Percentiles rank a stretch among this genome's conserved stretches.
These are phyloP conservation scores for Phymastichus coffea DNA, from an alignment of 1,140 invertebrate species.

Conservation along the genomic window DNA sequence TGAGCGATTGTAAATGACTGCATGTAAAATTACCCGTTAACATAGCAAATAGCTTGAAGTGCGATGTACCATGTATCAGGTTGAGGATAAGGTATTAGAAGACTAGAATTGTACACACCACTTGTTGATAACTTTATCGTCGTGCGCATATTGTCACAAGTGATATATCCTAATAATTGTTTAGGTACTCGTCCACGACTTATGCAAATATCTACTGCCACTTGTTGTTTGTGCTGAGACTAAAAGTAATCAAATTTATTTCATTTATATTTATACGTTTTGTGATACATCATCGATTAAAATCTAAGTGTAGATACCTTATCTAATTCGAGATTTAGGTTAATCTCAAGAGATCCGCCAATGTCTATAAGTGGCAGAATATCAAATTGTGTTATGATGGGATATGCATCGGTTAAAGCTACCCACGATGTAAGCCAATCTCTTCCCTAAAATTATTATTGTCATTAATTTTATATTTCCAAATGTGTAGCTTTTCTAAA, in stretches of 20 bases:
- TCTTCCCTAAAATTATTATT: conserved; percentile 46
- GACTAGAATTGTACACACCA: conserved; percentile 38
- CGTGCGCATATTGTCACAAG: conserved; percentile 44
- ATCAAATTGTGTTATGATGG: conserved; percentile 56
- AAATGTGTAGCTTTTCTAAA: conserved; percentile 1
- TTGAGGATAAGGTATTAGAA: conserved; percentile 59
- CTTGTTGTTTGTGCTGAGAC: conserved; percentile 46
- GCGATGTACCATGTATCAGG: conserved; percentile 59
- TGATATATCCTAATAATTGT: conserved; percentile 39
- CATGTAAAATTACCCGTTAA: conserved; percentile 45
- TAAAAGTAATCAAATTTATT: conserved; percentile 32
- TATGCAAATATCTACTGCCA: conserved; percentile 50
- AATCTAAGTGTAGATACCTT: conserved; percentile 39
- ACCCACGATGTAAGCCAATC: conserved; percentile 59
- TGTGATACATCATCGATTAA: no score
- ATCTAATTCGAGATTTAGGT: conserved; percentile 48
- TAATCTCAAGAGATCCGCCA: conserved; percentile 59
- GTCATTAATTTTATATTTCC: neutral
- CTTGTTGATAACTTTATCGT: conserved; percentile 47
- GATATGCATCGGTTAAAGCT: conserved; percentile 48
- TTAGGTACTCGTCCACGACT: conserved; percentile 47
- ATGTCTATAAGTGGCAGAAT: conserved; percentile 59
- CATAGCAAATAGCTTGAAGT: conserved; percentile 50
- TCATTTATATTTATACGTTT: no score
- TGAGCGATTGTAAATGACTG: no score